A percentile compares a stretch with the other conserved stretches of the same genome.
Conservation (phyloP, 1,140 invertebrate species). For the Drosophila azteca region DNA sequence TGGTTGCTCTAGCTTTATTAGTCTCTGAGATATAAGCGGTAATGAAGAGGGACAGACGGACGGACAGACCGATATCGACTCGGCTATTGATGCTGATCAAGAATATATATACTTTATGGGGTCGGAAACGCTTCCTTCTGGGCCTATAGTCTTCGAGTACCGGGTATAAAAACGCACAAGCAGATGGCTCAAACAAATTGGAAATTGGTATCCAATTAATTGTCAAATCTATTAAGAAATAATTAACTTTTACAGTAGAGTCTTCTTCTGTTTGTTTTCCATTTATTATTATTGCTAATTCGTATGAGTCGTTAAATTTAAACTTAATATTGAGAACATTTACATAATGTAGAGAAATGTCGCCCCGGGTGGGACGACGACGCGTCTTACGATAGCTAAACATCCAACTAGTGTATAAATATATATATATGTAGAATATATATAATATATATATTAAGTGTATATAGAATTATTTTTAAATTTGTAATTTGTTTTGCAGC, state of each 20-base stretch:
- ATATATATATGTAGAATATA: conserved; percentile 56
- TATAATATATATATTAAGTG: conserved; percentile 68
- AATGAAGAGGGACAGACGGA: too few species aligned
- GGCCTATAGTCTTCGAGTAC: too few species aligned
- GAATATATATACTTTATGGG: too few species aligned
- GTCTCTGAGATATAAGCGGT: too few species aligned
- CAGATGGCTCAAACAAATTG: too few species aligned
- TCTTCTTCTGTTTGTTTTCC: conserved; percentile 28
- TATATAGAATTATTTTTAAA: conserved; percentile 72
- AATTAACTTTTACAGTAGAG: neutral
- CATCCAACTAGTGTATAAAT: conserved; percentile 79
- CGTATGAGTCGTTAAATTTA: conserved; percentile 77
- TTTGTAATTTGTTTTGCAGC: conserved; percentile 64
- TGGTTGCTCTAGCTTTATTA: too few species aligned
- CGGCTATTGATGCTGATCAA: too few species aligned
- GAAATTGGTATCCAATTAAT: too few species aligned
- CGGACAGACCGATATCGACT: too few species aligned
- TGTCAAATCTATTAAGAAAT: too few species aligned
- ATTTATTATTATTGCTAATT: conserved; percentile 71
- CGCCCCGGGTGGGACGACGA: conserved; percentile 21
- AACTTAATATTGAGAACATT: conserved; percentile 76
- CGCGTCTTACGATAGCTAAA: conserved; percentile 68
- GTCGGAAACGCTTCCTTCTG: too few species aligned
- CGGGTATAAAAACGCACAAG: too few species aligned
- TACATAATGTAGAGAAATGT: conserved; percentile 71